phyloP scores from a whole-genome alignment of 2,113 vertebrate species.

The Nothoprocta perdicaria region DNA sequence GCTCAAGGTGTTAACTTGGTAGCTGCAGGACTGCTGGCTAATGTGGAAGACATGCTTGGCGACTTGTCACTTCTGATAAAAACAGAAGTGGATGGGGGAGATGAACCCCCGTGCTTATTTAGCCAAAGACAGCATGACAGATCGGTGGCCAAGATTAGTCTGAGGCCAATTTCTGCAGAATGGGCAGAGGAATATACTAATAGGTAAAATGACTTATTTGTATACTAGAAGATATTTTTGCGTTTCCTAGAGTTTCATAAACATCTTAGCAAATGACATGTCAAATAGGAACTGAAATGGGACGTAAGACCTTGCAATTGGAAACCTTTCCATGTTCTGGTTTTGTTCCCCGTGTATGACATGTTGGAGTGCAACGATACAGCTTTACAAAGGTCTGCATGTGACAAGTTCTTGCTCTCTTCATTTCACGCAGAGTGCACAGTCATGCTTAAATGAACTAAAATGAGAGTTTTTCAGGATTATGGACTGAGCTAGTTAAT shows the following conservation, averaged over 20 bases:
- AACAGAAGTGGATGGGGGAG: neutral
- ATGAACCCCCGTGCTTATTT: neutral
- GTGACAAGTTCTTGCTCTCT: neutral
- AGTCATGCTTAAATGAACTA: neutral
- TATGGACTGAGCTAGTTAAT: neutral
- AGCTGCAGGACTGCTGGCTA: neutral
- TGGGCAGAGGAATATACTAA: neutral
- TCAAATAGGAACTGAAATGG: neutral
- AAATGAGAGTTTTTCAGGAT: neutral
- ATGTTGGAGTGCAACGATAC: neutral
- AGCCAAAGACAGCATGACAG: neutral
- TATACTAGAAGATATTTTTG: neutral
- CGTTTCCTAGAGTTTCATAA: neutral
- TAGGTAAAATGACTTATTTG: neutral
- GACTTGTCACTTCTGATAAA: neutral
- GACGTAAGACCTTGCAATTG: neutral
- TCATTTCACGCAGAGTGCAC: accelerated
- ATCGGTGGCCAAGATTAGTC: neutral
- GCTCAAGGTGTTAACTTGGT: neutral
- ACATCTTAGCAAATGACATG: neutral
- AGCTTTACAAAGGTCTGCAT: neutral
- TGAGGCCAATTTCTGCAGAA: neutral
- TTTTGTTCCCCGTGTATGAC: neutral
- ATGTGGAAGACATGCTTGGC: neutral
- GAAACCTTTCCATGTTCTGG: neutral